Percentiles rank a stretch among this genome's conserved stretches.
phyloP scores from a whole-genome alignment of 2,888 invertebrate species.

The Eupithecia tripunctaria region DNA sequence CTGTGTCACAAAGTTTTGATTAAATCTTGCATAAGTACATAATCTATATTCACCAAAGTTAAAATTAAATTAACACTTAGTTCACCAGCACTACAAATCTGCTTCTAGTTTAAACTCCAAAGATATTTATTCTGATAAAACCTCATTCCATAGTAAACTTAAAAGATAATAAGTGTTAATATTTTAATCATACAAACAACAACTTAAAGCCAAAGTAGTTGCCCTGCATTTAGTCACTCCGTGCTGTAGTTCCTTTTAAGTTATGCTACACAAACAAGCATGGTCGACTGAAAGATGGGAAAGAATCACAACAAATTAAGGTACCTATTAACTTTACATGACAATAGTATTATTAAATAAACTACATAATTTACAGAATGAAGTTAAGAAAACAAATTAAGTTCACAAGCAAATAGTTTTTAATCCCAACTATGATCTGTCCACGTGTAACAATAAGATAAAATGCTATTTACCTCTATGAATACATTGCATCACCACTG shows the following conservation, averaged over 20 bases:
- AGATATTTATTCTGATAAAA: neutral
- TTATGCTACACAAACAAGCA: neutral
- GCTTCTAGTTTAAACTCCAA: neutral
- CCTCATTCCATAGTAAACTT: neutral
- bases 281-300: neutral
- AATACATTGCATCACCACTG: neutral
- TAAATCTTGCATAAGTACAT: neutral
- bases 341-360: neutral
- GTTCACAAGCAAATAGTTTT: neutral
- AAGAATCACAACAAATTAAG: neutral
- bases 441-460: slow-evolving; percentile 25
- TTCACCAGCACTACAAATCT: neutral
- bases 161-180: neutral
- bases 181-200: neutral
- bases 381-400: slow-evolving; percentile 2
- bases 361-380: neutral
- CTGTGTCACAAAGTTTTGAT: no score
- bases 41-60: neutral
- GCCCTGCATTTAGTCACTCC: neutral
- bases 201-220: neutral
- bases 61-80: neutral
- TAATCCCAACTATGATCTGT: slow-evolving; percentile 13
- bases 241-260: neutral
- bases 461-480: slow-evolving; percentile 2
- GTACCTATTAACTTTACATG: neutral